Evolutionary conservation across 2,797 vertebrate species (phyloP), one percentile per base, ranked within the genome.

Genomic region (Pseudopleuronectes americanus): DNA sequence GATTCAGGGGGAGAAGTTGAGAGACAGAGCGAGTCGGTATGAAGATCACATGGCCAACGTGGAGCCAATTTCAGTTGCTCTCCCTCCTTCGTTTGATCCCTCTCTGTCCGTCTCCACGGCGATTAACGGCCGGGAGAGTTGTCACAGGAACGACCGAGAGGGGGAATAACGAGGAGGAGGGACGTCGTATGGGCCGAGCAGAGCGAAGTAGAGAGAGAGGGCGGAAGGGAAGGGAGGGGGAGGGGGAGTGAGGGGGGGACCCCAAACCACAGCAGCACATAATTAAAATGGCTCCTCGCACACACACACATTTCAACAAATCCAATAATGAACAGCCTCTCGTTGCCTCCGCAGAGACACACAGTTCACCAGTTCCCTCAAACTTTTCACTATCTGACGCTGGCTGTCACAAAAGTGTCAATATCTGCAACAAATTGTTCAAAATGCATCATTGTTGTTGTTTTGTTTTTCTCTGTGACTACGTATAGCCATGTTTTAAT

Each of bases 281-380:
- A 85, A 92, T 92, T 92, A 89, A 92, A 90, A 91, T 85, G 82
- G 72, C 83, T 91, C 81, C 88, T 83, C 84, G 78, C 86, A 85
- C 85, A 83, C 55, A 38, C 55, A 38, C 55, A 57, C 55, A 41
- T 87, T 88, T 84, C 84, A 80, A 84, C 89, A 86, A 87, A 88
- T 79, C 78, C 83, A 90, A 88, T 90, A 88, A 92, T 87, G 85
- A 89, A 88, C 83, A 83, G 82, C 71, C 76, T 76, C 75, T 55
- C 26, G 22, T 64, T 26, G 45, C 64, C 82, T 88, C 89, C 85
- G 16, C 74, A 6, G 90, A 84, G 87, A 84, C 78, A 19, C 77
- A 77, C 76, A 77, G 77, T 83, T 84, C 85, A 83, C 70, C 79
- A 64, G 78, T 70, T 85, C 63, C 78, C 80, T 76, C 72, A 76